Conservation (phyloP, 2,888 invertebrate species). For the Eupithecia tripunctaria region DNA sequence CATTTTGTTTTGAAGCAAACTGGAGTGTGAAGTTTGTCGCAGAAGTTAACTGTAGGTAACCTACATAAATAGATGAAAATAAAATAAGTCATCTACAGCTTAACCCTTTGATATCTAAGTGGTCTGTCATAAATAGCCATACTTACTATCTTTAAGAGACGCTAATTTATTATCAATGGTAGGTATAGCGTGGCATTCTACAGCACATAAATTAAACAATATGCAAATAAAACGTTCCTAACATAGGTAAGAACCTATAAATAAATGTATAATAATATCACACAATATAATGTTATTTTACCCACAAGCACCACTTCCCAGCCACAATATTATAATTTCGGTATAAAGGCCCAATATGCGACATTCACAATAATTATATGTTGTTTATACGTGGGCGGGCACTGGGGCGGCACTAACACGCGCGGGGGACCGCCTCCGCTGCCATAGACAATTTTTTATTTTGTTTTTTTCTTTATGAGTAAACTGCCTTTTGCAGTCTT, state of each 20-base stretch:
- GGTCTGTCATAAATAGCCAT: no score
- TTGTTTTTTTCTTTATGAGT: slow-evolving; percentile 41
- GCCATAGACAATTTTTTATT: slow-evolving; percentile 47
- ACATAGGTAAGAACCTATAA: background rate
- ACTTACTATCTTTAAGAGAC: no score
- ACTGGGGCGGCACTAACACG: slow-evolving; percentile 74
- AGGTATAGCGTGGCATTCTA: no score
- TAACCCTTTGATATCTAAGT: no score
- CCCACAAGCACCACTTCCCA: slow-evolving; percentile 8
- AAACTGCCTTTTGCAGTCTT: slow-evolving; percentile 37
- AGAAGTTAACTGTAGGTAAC: background rate
- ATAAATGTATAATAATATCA: background rate
- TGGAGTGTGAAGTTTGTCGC: background rate
- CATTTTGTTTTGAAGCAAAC: background rate
- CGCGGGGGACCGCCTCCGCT: slow-evolving; percentile 61
- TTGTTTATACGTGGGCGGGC: slow-evolving; percentile 67
- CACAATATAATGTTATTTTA: background rate
- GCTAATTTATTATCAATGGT: no score
- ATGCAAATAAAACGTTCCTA: background rate
- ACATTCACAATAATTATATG: slow-evolving; percentile 61
- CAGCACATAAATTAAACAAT: background rate
- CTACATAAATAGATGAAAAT: background rate
- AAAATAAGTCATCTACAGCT: background rate
- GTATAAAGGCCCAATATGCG: slow-evolving; percentile 27
- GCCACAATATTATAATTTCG: slow-evolving; percentile 20